phyloP scores from a whole-genome alignment of 2,888 invertebrate species.

The Coelopa pilipes region DNA sequence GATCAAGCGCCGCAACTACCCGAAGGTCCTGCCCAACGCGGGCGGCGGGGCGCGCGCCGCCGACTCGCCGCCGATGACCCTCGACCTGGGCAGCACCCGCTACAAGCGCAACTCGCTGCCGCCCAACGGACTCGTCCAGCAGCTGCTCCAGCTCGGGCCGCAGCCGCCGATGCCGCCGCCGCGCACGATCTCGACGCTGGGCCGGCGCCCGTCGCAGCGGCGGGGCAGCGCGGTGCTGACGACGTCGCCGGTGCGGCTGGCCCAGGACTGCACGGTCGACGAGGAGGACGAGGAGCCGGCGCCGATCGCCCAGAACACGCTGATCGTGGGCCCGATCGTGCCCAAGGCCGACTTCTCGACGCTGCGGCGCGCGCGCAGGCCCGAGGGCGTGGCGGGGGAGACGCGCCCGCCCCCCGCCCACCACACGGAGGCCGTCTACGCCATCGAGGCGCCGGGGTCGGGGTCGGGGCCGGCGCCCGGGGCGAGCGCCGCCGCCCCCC shows the following conservation, averaged over 20 bases:
- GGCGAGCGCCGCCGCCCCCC: background rate
- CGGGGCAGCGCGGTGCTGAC: constrained; percentile 65
- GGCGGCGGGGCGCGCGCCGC: constrained; percentile 36
- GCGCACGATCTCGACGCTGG: constrained; percentile 76
- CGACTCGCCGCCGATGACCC: constrained; percentile 50
- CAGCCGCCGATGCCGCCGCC: constrained; percentile 81
- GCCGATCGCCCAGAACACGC: constrained; percentile 69
- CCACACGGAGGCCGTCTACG: constrained; percentile 61
- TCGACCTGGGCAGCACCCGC: constrained; percentile 47
- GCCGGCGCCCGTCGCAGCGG: constrained; percentile 64
- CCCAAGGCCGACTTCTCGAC: constrained; percentile 60
- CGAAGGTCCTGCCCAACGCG: constrained; percentile 83
- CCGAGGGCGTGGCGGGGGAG: background rate
- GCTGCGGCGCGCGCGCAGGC: constrained; percentile 30
- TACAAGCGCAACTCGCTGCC: constrained; percentile 75
- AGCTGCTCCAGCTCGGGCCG: constrained; percentile 52
- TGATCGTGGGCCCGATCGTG: constrained; percentile 70
- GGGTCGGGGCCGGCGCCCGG: constrained; percentile 21
- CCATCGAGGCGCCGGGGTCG: constrained; percentile 48
- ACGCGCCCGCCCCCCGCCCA: constrained; percentile 40
- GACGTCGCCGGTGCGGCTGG: constrained; percentile 68
- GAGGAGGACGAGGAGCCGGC: constrained; percentile 67
- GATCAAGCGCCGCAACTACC: constrained; percentile 82
- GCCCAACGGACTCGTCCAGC: constrained; percentile 65
- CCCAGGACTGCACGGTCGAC: constrained; percentile 65